phyloP scores from a whole-genome alignment of 2,797 vertebrate species.

The Sebastes nivosus region DNA sequence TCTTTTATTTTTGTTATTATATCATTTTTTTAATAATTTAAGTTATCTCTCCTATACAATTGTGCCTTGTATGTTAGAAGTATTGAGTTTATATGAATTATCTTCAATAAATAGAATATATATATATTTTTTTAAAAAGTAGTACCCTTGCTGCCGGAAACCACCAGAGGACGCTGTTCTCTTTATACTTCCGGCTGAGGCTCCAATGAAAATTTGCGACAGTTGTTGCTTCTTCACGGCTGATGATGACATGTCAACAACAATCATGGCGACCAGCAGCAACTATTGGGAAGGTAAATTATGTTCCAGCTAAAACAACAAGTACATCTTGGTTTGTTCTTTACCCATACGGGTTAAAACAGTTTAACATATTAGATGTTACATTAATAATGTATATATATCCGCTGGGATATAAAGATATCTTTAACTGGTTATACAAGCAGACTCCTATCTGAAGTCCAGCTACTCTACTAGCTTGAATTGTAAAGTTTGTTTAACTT shows the following conservation, averaged over 20 bases:
- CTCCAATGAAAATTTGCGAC: conserved; percentile 31
- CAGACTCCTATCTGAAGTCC: not conserved
- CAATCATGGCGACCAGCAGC: conserved; percentile 88
- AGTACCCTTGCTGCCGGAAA: not conserved
- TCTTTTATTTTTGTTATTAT: too few species aligned
- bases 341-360: rapidly evolving
- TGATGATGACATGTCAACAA: conserved; percentile 84
- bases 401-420: not conserved
- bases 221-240: conserved; percentile 54
- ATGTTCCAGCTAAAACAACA: not conserved
- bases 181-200: not conserved
- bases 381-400: not conserved
- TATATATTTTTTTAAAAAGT: too few species aligned
- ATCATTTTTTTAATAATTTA: too few species aligned
- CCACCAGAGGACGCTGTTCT: conserved; percentile 29
- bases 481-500: not conserved
- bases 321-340: not conserved
- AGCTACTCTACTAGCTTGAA: not conserved
- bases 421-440: not conserved
- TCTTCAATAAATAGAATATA: too few species aligned
- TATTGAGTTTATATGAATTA: too few species aligned
- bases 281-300: conserved; percentile 92
- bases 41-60: too few species aligned
- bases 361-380: not conserved
- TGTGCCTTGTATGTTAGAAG: too few species aligned